These are phyloP conservation scores for Noctuana brunneofusca DNA, from an alignment of 2,888 invertebrate species.

Conservation along the genomic window DNA sequence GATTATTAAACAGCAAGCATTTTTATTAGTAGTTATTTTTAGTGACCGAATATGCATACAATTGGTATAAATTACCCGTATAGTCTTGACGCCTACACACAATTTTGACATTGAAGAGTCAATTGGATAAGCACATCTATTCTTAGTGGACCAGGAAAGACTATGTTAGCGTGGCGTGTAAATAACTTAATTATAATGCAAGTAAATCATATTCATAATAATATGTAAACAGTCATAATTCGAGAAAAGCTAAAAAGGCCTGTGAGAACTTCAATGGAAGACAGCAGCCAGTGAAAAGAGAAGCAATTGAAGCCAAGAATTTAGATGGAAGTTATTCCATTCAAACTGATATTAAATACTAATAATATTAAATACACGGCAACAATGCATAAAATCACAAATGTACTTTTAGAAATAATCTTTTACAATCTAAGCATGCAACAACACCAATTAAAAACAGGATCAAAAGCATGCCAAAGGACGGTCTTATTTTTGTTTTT, in stretches of 20 bases:
- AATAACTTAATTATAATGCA: too few relatives aligned
- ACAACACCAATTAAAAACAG: slow-evolving; percentile 13
- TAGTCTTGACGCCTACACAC: slow-evolving; percentile 22
- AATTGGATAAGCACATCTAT: slow-evolving; percentile 30
- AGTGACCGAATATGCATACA: slow-evolving; percentile 14
- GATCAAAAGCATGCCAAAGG: slow-evolving; percentile 26
- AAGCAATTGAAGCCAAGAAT: too few relatives aligned
- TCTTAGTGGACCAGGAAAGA: slow-evolving; percentile 27
- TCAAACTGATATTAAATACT: too few relatives aligned
- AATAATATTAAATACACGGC: background rate
- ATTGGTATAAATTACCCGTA: slow-evolving; percentile 25
- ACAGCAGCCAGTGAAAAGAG: too few relatives aligned
- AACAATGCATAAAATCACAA: background rate
- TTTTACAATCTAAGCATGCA: background rate
- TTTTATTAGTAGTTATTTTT: background rate
- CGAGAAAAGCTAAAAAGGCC: too few relatives aligned
- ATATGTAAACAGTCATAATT: too few relatives aligned
- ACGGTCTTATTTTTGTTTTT: slow-evolving; percentile 16
- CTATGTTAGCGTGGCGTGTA: slow-evolving; percentile 4
- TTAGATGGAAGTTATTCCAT: too few relatives aligned
- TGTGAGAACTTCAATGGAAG: too few relatives aligned
- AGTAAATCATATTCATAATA: too few relatives aligned
- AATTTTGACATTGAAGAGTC: slow-evolving; percentile 29
- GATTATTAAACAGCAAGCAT: background rate
- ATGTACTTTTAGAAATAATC: background rate